Base-by-base conservation (phyloP, 2,888 invertebrate genomes). In the Cybosia mesomella region DNA sequence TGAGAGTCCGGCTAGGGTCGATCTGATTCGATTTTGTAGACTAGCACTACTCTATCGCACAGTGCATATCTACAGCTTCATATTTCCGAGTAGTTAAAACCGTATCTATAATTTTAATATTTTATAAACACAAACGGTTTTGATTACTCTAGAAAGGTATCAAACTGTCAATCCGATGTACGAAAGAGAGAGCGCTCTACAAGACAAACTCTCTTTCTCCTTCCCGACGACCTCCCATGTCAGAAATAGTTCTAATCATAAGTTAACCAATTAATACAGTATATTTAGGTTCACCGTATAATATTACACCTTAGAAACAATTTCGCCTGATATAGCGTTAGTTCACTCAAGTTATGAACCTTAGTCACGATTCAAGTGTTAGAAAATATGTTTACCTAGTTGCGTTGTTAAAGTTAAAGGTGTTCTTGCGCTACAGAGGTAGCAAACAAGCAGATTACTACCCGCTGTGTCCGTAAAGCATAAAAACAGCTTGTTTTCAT, bases 281-380 rank as follows among this genome's bases (percentile, higher is more conserved):
- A 39, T 63, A 80, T 78, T 72, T 70, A 70, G 68, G 73, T 75
- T 61, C 58, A 60, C 15, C 70, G 67, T 74, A 70, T 73, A 69
- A 66, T 63, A 61, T 70, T 68, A 78, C 76, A 78, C 74, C 73
- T 74, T 59, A 70, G 67, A 72, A 73, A 59, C 65, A 72, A 49
- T 57, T 57, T 60, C 24, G 24, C 58, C 55, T 58, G 18, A 65
- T 71, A 62, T 24, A 62, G 65, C 54, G 58, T 62, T 67, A 54
- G 49, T 28, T 28, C 64, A 60, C 58, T 58, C 58, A 18, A 67
- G 72, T 80, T 74, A 80, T 75, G 71, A 72, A 59, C 61, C 61
- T 72, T 61, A 62, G 74, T 74, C 72, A 77, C 75, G 68, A 67
- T 64, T 62, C 66, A 15, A 57, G 54, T 64, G 67, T 61, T 54